Conservation (phyloP, 2,797 vertebrate species). For the Coluber constrictor region DNA sequence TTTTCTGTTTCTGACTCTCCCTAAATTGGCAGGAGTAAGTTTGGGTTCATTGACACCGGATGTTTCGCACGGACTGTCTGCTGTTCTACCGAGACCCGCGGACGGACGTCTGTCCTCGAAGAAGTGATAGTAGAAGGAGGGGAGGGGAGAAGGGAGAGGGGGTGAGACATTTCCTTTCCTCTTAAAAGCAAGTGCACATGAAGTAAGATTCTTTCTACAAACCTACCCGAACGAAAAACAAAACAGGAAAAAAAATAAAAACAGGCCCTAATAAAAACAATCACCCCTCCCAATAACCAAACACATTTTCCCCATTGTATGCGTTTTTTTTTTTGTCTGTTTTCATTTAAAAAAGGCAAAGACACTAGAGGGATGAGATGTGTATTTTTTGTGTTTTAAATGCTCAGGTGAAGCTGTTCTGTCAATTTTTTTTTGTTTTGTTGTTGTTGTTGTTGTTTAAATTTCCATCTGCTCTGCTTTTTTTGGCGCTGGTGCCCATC, state of each 20-base stretch:
- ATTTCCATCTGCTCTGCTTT: background rate
- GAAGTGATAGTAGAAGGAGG: background rate
- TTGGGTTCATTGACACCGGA: slow-evolving; percentile 47
- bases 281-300: background rate
- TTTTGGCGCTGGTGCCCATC: slow-evolving; percentile 69
- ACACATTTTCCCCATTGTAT: slow-evolving; percentile 54
- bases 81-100: slow-evolving; percentile 65
- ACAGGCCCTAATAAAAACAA: background rate
- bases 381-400: slow-evolving; percentile 63
- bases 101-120: slow-evolving; percentile 67
- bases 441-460: background rate
- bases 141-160: background rate
- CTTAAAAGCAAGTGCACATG: slow-evolving; percentile 79
- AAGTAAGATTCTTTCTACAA: slow-evolving; percentile 77
- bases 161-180: slow-evolving; percentile 49
- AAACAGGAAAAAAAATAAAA: background rate
- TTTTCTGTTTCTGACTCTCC: slow-evolving; percentile 64
- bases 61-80: slow-evolving; percentile 57
- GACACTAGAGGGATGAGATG: slow-evolving; percentile 85
- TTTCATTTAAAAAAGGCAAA: slow-evolving; percentile 80
- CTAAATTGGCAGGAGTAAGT: slow-evolving; percentile 49
- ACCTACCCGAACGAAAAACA: slow-evolving; percentile 61
- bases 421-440: slow-evolving; percentile 65
- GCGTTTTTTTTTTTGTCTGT: slow-evolving; percentile 56
- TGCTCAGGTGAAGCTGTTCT: slow-evolving; percentile 77